Evolutionary conservation across 2,888 invertebrate genomes (phyloP).

Genomic region (Rhagonycha fulva): DNA sequence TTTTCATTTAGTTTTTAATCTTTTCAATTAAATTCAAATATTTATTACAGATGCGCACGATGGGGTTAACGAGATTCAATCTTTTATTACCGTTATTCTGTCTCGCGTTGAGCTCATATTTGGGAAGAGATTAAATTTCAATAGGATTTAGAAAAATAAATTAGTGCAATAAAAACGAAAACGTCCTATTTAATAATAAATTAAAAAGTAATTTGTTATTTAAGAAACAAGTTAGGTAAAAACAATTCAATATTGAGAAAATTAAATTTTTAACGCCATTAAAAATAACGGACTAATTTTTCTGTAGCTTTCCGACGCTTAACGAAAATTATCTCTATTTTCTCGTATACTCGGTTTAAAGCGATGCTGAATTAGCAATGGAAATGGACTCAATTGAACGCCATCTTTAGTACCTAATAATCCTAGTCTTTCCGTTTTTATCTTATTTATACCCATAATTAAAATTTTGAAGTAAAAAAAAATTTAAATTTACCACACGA

Average conservation of each 20-base stretch:
- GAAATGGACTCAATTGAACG: slow-evolving; percentile 22
- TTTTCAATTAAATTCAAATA: background rate
- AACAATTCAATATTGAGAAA: background rate
- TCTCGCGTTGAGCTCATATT: no score
- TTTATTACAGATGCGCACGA: no score
- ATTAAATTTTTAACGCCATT: slow-evolving; percentile 6
- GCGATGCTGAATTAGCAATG: slow-evolving; percentile 19
- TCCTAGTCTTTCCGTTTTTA: background rate
- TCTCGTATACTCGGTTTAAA: slow-evolving; percentile 13
- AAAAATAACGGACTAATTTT: slow-evolving; percentile 17
- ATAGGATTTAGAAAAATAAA: no score
- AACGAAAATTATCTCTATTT: slow-evolving; percentile 20
- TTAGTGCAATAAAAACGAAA: no score
- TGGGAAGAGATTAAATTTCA: no score
- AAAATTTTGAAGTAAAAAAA: background rate
- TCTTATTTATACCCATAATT: slow-evolving; percentile 1
- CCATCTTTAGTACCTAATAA: slow-evolving; percentile 15
- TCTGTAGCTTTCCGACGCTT: slow-evolving; percentile 5
- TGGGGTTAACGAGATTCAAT: no score
- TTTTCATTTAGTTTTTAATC: background rate
- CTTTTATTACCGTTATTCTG: no score
- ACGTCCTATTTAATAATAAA: no score
- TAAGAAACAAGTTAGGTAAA: background rate
- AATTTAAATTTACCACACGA: background rate
- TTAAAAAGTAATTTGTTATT: background rate